Evolutionary conservation across 1,140 invertebrate genomes (phyloP), one percentile per base, ranked within the genome.

Genomic region (Lasaia peninsularis): DNA sequence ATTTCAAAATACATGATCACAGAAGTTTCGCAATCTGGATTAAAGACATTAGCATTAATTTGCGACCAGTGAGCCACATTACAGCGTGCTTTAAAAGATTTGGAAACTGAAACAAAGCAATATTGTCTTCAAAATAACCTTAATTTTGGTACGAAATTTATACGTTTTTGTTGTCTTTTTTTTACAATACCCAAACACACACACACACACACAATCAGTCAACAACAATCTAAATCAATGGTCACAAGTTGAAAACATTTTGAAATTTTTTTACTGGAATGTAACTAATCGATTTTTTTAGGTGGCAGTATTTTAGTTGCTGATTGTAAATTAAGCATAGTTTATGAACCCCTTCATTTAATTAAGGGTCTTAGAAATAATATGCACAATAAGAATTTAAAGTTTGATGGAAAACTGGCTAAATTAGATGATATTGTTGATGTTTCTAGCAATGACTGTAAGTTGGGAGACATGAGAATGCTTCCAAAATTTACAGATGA

Each of bases 321-420:
- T 6, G 34, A 4, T 4, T 16, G n/a, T 6, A 12, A n/a, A n/a
- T 12, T 40, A 1, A 40, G 12, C 35, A 40, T 40, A 14, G 14
- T 40, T 16, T 40, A 40, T n/a, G 35, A 40, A 7, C 35, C 35
- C n/a, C 35, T 12, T 8, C 35, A 65, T 56, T n/a, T 32, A 10
- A 12, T 65, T 2, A 61, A 61, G 48, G 58, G 58, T 0, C n/a
- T 65, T 9, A 54, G 56, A 18, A 65, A 65, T 21, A 58, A 65
- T 65, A 34, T 61, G 11, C n/a, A 58, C 0, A 35, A 4, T 18
- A 65, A 65, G 52, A 40, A 65, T 14, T 21, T 53, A 33, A 54
- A 21, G 48, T 58, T 28, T 21, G 9, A 48, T 48, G 20, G 28
- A 8, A 65, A 62, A 58, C n/a, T 12, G n/a, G 56, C 59, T 3